phyloP scores from a whole-genome alignment of 92 coral and sea anemone genomes.

The Ricordea florida region DNA sequence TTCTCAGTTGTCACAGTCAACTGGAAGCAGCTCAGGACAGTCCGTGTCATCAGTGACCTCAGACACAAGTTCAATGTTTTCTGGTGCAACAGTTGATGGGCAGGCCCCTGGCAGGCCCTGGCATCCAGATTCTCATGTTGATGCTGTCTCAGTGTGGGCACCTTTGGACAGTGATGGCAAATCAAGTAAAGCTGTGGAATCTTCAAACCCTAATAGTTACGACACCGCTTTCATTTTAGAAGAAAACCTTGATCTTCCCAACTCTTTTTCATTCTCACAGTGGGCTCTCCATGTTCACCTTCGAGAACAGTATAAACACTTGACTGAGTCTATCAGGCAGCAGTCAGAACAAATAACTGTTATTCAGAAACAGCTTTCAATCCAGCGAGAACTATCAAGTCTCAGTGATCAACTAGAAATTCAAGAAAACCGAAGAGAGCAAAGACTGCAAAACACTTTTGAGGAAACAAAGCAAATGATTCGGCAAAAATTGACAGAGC shows the following conservation, averaged over 20 bases:
- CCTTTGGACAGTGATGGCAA: too few relatives aligned
- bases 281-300: conserved; percentile 39
- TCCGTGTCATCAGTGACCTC: too few relatives aligned
- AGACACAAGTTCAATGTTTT: too few relatives aligned
- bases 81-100: too few relatives aligned
- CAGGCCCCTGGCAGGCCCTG: too few relatives aligned
- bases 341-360: conserved; percentile 25
- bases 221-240: neutral
- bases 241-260: conserved; percentile 18
- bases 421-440: conserved; percentile 1
- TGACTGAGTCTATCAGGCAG: conserved; percentile 34
- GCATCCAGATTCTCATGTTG: too few relatives aligned
- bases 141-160: too few relatives aligned
- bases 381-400: conserved; percentile 20
- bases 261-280: conserved; percentile 34
- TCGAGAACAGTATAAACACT: conserved; percentile 29
- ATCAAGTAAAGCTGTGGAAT: neutral
- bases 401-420: conserved; percentile 30
- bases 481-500: conserved; percentile 32
- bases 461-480: conserved; percentile 9
- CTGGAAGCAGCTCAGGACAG: too few relatives aligned
- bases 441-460: conserved; percentile 2
- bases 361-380: conserved; percentile 32
- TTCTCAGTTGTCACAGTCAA: too few relatives aligned
- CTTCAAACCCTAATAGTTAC: neutral